Percentiles rank a stretch among this genome's conserved stretches.
These are phyloP conservation scores for Pardosa pseudoannulata DNA, from an alignment of 2,888 invertebrate genomes.

Conservation along the genomic window DNA sequence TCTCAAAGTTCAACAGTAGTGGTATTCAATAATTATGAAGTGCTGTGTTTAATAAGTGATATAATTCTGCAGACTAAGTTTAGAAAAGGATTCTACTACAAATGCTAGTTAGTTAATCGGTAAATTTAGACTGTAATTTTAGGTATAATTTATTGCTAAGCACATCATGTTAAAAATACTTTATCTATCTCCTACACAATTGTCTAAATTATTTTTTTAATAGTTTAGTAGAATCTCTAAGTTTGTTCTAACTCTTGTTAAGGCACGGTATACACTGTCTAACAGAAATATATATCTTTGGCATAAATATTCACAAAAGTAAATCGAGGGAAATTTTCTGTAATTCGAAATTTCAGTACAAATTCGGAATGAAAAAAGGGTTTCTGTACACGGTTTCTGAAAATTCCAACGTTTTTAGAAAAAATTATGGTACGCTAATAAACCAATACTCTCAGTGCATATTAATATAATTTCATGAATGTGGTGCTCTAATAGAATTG, in stretches of 20 bases:
- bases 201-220: background rate
- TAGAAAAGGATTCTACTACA: background rate
- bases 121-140: background rate
- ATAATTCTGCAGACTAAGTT: background rate
- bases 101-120: background rate
- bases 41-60: conserved; percentile 3
- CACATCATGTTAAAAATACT: background rate
- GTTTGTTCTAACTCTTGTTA: background rate
- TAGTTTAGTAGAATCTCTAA: background rate
- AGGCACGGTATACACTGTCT: background rate
- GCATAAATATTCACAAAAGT: background rate
- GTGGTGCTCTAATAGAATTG: too few relatives aligned
- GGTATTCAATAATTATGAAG: background rate
- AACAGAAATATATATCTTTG: background rate
- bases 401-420: too few relatives aligned
- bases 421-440: too few relatives aligned
- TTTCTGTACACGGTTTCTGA: too few relatives aligned
- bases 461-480: too few relatives aligned
- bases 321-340: too few relatives aligned
- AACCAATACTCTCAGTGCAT: too few relatives aligned
- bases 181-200: background rate
- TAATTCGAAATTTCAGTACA: too few relatives aligned
- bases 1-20: background rate
- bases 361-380: too few relatives aligned
- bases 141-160: background rate